A percentile compares a stretch with the other conserved stretches of the same genome.
Evolutionary conservation across 2,797 vertebrate species (phyloP).

Genomic region (Pipistrellus nathusii): DNA sequence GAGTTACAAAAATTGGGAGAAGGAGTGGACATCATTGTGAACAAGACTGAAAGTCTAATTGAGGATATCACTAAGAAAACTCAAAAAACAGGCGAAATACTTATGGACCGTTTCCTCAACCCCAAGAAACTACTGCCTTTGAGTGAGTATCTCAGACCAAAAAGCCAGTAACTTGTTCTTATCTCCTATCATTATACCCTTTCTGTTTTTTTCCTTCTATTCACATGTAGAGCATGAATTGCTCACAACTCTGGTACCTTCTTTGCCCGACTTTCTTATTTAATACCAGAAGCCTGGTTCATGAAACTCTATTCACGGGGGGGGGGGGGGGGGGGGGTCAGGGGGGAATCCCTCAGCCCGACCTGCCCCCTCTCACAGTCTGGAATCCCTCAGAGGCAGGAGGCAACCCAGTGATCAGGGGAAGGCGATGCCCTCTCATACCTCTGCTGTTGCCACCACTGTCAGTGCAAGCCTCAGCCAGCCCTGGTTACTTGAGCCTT

Average conservation of each 20-base stretch:
- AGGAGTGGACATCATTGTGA: rapidly evolving
- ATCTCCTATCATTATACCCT: rapidly evolving
- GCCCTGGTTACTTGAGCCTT: no score
- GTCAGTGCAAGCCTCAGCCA: no score
- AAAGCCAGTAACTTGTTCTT: not conserved
- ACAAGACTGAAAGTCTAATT: not conserved
- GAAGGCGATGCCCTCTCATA: no score
- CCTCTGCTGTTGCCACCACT: no score
- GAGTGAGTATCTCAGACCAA: not conserved
- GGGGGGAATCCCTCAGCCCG: no score
- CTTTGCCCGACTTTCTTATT: not conserved
- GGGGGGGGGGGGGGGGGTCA: no score
- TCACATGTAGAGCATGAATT: not conserved
- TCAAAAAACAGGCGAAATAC: not conserved
- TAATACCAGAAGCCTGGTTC: not conserved
- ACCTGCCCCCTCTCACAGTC: no score
- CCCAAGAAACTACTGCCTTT: not conserved
- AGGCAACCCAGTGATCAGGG: no score
- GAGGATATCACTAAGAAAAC: not conserved
- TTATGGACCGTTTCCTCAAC: not conserved
- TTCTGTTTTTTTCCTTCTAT: not conserved
- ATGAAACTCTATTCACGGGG: no score
- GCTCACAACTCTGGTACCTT: not conserved
- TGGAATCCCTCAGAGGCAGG: no score
- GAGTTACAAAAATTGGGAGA: not conserved